Evolutionary conservation across 2,888 invertebrate species (phyloP).

Genomic region (Incurvaria masculella): DNA sequence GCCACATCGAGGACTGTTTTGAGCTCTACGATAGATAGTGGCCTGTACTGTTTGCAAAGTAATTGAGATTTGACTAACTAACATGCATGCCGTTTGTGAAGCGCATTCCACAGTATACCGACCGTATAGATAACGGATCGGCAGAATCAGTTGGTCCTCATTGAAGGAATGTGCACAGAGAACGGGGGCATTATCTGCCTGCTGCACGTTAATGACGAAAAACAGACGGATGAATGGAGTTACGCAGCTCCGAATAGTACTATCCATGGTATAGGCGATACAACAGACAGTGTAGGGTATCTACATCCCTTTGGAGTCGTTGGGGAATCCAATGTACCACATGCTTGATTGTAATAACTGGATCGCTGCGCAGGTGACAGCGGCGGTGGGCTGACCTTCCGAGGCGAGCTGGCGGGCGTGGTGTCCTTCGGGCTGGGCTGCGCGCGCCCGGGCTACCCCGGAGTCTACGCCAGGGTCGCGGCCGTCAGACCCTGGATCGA

Average conservation of each 20-base stretch:
- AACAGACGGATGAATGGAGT: too few species aligned
- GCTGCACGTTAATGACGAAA: not conserved
- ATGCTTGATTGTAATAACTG: too few species aligned
- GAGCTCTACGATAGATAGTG: too few species aligned
- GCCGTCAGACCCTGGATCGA: conserved; percentile 41
- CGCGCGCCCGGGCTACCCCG: conserved; percentile 43
- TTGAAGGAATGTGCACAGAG: not conserved
- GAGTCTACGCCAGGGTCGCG: conserved; percentile 46
- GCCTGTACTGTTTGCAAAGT: too few species aligned
- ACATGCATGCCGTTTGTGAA: too few species aligned
- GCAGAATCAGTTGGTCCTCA: not conserved
- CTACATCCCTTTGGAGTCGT: conserved; percentile 14
- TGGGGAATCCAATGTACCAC: too few species aligned
- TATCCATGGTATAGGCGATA: too few species aligned
- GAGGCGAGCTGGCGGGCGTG: conserved; percentile 46
- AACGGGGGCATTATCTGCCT: not conserved
- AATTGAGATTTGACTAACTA: too few species aligned
- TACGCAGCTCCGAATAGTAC: not conserved
- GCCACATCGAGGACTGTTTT: too few species aligned
- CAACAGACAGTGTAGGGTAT: not conserved
- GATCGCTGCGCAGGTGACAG: conserved; percentile 46
- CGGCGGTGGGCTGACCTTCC: conserved; percentile 40
- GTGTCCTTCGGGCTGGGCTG: conserved; percentile 49
- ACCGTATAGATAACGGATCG: too few species aligned
- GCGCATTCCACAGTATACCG: too few species aligned